Percentiles rank a stretch among this genome's conserved stretches.
Conservation (phyloP, 1,140 invertebrate genomes). For the Drosophila virilis region DNA sequence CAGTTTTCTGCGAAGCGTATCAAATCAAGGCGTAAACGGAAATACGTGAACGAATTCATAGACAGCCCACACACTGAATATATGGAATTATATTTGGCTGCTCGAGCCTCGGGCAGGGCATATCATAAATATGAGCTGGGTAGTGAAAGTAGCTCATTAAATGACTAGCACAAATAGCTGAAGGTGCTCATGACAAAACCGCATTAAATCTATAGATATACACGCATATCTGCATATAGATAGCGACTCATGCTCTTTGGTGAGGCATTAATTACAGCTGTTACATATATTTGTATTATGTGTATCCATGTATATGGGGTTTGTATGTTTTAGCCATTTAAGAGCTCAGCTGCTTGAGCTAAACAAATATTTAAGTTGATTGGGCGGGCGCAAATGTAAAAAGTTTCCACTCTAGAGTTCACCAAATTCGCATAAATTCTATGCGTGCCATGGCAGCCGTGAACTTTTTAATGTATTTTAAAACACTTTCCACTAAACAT, state of each 20-base stretch:
- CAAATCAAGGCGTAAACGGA: conserved; percentile 51
- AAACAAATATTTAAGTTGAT: conserved; percentile 81
- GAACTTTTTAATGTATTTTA: conserved; percentile 83
- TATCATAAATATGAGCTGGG: conserved; percentile 41
- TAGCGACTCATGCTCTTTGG: background rate
- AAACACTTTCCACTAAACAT: conserved; percentile 83
- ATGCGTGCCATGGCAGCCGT: conserved; percentile 75
- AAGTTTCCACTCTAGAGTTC: conserved; percentile 78
- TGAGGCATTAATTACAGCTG: conserved; percentile 51
- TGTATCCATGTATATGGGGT: background rate
- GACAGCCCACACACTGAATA: conserved; percentile 28
- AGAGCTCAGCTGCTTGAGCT: conserved; percentile 52
- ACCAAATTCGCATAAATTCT: conserved; percentile 82
- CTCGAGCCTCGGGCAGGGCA: background rate
- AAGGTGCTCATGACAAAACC: conserved; percentile 35
- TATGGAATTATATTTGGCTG: conserved; percentile 36
- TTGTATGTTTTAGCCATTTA: conserved; percentile 27
- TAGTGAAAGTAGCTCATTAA: conserved; percentile 66
- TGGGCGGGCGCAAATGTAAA: conserved; percentile 74
- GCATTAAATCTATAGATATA: conserved; percentile 1
- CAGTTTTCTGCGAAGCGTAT: conserved; percentile 65
- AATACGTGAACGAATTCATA: conserved; percentile 21
- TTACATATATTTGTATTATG: background rate
- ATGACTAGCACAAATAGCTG: conserved; percentile 63
- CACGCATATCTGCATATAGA: conserved; percentile 3